phyloP scores from a whole-genome alignment of 2,797 vertebrate genomes.

The Paratrypauchen microcephalus region DNA sequence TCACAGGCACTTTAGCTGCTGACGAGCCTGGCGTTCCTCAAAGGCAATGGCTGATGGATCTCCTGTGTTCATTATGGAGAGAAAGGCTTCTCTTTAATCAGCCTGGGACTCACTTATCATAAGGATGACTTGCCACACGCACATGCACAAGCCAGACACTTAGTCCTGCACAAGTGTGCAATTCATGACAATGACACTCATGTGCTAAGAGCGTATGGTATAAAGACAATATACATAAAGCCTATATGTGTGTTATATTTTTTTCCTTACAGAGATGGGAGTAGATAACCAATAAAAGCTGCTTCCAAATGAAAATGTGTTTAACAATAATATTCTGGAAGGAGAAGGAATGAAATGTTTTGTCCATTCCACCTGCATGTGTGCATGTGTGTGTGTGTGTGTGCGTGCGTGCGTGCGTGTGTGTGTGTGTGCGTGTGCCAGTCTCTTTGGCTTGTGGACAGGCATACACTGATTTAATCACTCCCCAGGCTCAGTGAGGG shows the following conservation, averaged over 20 bases:
- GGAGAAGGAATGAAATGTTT: too few relatives aligned
- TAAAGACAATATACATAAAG: not conserved
- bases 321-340: too few relatives aligned
- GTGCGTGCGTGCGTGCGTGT: slow-evolving; percentile 52
- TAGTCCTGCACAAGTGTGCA: slow-evolving; percentile 9
- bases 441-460: slow-evolving; percentile 73
- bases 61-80: slow-evolving; percentile 74
- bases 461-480: slow-evolving; percentile 78
- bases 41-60: slow-evolving; percentile 75
- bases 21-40: slow-evolving; percentile 68
- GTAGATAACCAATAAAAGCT: slow-evolving; percentile 27
- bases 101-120: slow-evolving; percentile 74
- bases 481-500: slow-evolving; percentile 74
- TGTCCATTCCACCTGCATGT: slow-evolving; percentile 9
- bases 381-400: slow-evolving; percentile 39
- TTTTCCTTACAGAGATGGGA: not conserved
- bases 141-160: slow-evolving; percentile 20
- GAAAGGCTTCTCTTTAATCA: slow-evolving; percentile 77
- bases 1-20: slow-evolving; percentile 76
- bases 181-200: slow-evolving; percentile 1
- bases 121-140: slow-evolving; percentile 50
- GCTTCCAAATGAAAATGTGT: too few relatives aligned
- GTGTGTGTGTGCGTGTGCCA: slow-evolving; percentile 45
- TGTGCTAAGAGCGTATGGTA: not conserved
- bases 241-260: not conserved